phyloP scores from a whole-genome alignment of 2,888 invertebrate genomes.

The Drosophila prostipennis region DNA sequence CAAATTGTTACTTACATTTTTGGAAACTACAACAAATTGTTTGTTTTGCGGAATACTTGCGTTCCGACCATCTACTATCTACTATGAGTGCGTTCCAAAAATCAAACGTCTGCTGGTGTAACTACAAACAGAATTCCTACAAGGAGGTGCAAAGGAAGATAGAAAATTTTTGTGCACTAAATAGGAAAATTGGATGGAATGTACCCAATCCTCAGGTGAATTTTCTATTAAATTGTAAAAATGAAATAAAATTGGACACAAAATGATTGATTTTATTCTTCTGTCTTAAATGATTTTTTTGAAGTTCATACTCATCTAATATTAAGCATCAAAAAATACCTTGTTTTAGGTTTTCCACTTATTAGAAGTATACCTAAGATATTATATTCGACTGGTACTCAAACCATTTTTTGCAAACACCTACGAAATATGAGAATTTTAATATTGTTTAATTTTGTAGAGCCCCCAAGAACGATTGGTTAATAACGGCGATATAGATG shows the following conservation, averaged over 20 bases:
- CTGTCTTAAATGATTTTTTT: too few relatives aligned
- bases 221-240: background rate
- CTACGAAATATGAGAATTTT: too few relatives aligned
- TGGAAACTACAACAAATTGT: slow-evolving; percentile 9
- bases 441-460: background rate
- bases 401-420: too few relatives aligned
- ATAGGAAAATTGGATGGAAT: background rate
- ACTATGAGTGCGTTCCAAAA: background rate
- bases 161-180: background rate
- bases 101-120: background rate
- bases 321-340: too few relatives aligned
- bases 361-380: too few relatives aligned
- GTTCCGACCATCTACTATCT: background rate
- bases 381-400: too few relatives aligned
- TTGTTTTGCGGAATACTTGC: background rate
- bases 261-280: too few relatives aligned
- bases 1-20: slow-evolving; percentile 6
- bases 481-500: background rate
- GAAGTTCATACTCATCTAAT: too few relatives aligned
- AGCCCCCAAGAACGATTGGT: background rate
- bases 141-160: background rate
- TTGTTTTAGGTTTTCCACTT: too few relatives aligned
- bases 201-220: background rate
- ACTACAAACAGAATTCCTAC: background rate
- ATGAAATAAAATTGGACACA: too few relatives aligned